Percentiles rank a stretch among this genome's conserved stretches.
Evolutionary conservation across 2,113 vertebrate genomes (phyloP).

Genomic region (Xiphophorus hellerii): DNA sequence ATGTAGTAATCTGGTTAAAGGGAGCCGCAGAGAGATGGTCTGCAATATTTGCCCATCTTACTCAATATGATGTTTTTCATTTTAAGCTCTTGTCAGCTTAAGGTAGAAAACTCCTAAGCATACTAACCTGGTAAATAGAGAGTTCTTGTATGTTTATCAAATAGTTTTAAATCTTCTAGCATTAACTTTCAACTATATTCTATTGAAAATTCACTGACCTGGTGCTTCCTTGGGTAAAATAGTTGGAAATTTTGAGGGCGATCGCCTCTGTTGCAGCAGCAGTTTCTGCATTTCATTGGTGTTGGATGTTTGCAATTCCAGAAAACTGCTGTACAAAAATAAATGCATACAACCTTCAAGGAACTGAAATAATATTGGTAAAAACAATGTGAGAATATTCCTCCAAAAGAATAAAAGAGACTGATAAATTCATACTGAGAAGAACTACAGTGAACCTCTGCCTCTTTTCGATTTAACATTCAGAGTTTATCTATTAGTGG

Average conservation of each 20-base stretch:
- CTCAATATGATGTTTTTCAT: slow-evolving; percentile 66
- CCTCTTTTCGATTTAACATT: too few relatives aligned
- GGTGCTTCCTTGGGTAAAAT: not conserved
- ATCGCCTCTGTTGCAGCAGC: not conserved
- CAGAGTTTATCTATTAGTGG: too few relatives aligned
- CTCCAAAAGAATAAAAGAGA: too few relatives aligned
- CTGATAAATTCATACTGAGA: too few relatives aligned
- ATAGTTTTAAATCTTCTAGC: too few relatives aligned
- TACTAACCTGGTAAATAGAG: slow-evolving; percentile 44
- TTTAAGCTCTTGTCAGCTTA: slow-evolving; percentile 65
- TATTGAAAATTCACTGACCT: not conserved
- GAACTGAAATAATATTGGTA: too few relatives aligned
- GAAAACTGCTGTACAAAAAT: too few relatives aligned
- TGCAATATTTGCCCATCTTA: slow-evolving; percentile 65
- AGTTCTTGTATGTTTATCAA: too few relatives aligned
- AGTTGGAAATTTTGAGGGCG: not conserved
- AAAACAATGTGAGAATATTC: too few relatives aligned
- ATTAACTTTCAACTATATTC: not conserved
- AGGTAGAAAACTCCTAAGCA: slow-evolving; percentile 53
- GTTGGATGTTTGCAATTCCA: not conserved
- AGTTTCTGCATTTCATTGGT: not conserved
- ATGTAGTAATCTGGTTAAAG: slow-evolving; percentile 72
- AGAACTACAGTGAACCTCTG: too few relatives aligned
- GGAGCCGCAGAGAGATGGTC: slow-evolving; percentile 58
- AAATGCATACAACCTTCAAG: too few relatives aligned